Evolutionary conservation across 2,797 vertebrate genomes (phyloP).

Genomic region (Steatocranus sp.): DNA sequence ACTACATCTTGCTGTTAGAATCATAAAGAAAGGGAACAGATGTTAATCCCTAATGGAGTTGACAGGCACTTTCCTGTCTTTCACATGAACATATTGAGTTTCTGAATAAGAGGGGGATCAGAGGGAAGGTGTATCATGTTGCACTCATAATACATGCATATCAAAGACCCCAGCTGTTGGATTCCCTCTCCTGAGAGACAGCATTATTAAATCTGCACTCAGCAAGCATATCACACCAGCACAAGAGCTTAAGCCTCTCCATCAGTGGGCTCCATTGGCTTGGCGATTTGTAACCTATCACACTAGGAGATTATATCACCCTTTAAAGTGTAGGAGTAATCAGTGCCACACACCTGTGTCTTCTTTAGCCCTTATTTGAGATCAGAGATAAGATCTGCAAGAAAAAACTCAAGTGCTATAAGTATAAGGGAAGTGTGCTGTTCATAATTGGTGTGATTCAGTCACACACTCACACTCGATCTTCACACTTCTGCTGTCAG

Average conservation of each 20-base stretch:
- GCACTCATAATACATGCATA: conserved; percentile 94
- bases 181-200: conserved; percentile 91
- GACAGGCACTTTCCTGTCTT: conserved; percentile 78
- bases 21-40: conserved; percentile 74
- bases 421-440: conserved; percentile 50
- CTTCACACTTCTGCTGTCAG: conserved; percentile 45
- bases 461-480: conserved; percentile 48
- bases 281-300: conserved; percentile 87
- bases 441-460: conserved; percentile 54
- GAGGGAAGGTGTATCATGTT: conserved; percentile 94
- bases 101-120: conserved; percentile 89
- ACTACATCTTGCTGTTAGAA: conserved; percentile 68
- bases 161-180: conserved; percentile 95
- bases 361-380: conserved; percentile 58
- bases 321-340: conserved; percentile 84
- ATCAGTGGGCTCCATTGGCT: conserved; percentile 60
- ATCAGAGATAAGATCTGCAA: conserved; percentile 39
- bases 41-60: conserved; percentile 78
- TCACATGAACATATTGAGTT: conserved; percentile 81
- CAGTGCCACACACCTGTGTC: conserved; percentile 89
- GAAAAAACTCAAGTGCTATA: conserved; percentile 34
- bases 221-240: conserved; percentile 67
- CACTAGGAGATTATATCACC: conserved; percentile 86
- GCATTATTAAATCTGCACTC: conserved; percentile 78
- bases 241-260: conserved; percentile 68